phyloP scores from a whole-genome alignment of 1,140 invertebrate species.

The Ericerus pela region DNA sequence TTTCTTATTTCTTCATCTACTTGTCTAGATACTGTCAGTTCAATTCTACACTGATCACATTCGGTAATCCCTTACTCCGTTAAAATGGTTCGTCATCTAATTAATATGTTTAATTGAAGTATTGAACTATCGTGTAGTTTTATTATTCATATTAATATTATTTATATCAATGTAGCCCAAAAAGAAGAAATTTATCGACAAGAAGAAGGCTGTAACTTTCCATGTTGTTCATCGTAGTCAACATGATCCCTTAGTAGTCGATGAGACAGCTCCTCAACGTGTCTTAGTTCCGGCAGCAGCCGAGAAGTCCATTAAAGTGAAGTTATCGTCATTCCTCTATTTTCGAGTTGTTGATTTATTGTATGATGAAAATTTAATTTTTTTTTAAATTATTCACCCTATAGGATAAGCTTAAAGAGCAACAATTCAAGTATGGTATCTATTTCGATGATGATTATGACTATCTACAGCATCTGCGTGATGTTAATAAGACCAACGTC shows the following conservation, averaged over 20 bases:
- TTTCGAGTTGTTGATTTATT: neutral
- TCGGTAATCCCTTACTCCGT: no score
- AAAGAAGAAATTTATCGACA: constrained; percentile 80
- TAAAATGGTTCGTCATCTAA: no score
- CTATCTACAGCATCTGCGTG: constrained; percentile 74
- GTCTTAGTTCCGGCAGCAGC: constrained; percentile 50
- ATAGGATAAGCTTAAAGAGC: constrained; percentile 44
- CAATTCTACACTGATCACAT: no score
- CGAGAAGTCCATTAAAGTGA: constrained; percentile 1
- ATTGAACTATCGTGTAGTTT: no score
- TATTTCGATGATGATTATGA: constrained; percentile 93
- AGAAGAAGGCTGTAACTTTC: constrained; percentile 81
- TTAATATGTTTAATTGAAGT: no score
- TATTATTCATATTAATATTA: neutral
- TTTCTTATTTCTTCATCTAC: no score
- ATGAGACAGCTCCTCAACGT: constrained; percentile 72
- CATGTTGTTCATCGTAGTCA: constrained; percentile 83
- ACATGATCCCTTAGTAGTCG: constrained; percentile 72
- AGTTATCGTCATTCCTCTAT: neutral
- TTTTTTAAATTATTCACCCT: constrained; percentile 11
- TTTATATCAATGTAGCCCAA: neutral
- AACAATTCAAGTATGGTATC: constrained; percentile 81
- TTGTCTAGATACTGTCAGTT: no score
- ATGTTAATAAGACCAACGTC: neutral
- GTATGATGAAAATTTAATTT: neutral